Percentiles rank a stretch among this genome's conserved stretches.
phyloP scores from a whole-genome alignment of 2,888 invertebrate genomes.

The Amiota minor region DNA sequence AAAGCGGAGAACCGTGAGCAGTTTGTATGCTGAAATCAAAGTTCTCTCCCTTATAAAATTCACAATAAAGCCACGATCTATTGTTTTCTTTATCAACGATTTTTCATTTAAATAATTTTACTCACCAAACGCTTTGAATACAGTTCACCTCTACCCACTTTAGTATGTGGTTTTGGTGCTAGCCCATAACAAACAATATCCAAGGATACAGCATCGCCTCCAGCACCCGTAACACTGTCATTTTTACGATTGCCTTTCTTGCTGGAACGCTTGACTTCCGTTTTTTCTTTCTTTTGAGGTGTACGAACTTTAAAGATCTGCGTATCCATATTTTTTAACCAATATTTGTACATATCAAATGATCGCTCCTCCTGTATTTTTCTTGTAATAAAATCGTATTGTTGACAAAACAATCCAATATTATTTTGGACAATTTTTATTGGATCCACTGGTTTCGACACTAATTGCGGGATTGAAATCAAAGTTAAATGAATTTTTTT shows the following conservation, averaged over 20 bases:
- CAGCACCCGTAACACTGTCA: slow-evolving; percentile 31
- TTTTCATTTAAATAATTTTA: not conserved
- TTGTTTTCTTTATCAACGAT: too few species aligned
- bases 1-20: too few species aligned
- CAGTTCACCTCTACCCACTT: slow-evolving; percentile 47
- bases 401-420: slow-evolving; percentile 41
- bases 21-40: too few species aligned
- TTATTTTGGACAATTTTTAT: slow-evolving; percentile 37
- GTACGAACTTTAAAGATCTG: slow-evolving; percentile 24
- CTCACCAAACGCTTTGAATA: slow-evolving; percentile 54
- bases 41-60: too few species aligned
- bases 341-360: slow-evolving; percentile 51
- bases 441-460: slow-evolving; percentile 32
- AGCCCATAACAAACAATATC: slow-evolving; percentile 46
- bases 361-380: slow-evolving; percentile 44
- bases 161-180: slow-evolving; percentile 51
- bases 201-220: not conserved
- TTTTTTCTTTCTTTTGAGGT: slow-evolving; percentile 7
- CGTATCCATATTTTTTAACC: slow-evolving; percentile 36
- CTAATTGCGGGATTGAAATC: not conserved
- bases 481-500: too few species aligned
- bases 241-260: slow-evolving; percentile 33
- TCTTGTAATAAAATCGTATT: slow-evolving; percentile 39
- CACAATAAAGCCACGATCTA: too few species aligned
- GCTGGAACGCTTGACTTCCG: slow-evolving; percentile 20